A percentile compares a stretch with the other conserved stretches of the same genome.
Evolutionary conservation across 2,888 invertebrate species (phyloP).

Genomic region (Megamerina dolium): DNA sequence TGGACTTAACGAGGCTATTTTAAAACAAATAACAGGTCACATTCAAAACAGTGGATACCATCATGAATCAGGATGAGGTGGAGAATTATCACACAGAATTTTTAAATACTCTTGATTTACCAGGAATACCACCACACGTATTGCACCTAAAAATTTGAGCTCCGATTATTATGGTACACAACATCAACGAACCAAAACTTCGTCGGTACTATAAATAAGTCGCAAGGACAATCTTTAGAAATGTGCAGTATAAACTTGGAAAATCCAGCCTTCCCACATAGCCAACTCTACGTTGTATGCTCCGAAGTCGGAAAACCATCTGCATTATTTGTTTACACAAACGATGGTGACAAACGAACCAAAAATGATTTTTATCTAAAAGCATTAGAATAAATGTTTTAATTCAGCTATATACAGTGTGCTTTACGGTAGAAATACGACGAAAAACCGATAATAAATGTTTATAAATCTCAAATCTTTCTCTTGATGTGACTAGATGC

Average conservation of each 20-base stretch:
- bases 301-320: neutral
- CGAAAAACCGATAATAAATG: too few relatives aligned
- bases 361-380: neutral
- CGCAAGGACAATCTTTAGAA: neutral
- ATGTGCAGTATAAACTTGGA: neutral
- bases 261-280: slow-evolving; percentile 3
- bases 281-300: neutral
- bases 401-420: too few relatives aligned
- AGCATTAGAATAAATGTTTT: neutral
- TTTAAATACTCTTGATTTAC: slow-evolving; percentile 5
- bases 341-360: slow-evolving; percentile 6
- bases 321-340: too few relatives aligned
- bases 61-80: slow-evolving; percentile 1
- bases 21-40: neutral
- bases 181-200: slow-evolving; percentile 1
- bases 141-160: neutral
- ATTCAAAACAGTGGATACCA: slow-evolving; percentile 4
- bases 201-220: slow-evolving; percentile 13
- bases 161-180: slow-evolving; percentile 1
- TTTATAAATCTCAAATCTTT: too few relatives aligned
- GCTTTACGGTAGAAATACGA: too few relatives aligned
- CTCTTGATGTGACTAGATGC: too few relatives aligned
- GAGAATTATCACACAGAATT: neutral
- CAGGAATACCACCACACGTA: neutral
- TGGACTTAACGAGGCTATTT: slow-evolving; percentile 9